Evolutionary conservation across 64 coral and sea anemone species (phyloP).

Genomic region (Trachythela sp.): DNA sequence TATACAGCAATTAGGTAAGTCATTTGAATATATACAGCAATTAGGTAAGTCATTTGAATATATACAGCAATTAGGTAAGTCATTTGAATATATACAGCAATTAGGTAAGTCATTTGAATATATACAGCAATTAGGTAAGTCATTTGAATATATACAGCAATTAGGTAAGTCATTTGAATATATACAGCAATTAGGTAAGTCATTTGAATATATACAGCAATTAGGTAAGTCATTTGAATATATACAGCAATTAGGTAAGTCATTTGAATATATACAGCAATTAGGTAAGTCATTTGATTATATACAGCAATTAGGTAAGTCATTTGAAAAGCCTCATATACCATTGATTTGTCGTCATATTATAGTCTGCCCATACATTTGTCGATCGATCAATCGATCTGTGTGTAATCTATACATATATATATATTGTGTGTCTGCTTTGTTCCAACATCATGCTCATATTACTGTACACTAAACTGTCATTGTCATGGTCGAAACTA

Average conservation of each 20-base stretch:
- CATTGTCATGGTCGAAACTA: no score
- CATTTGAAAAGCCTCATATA: no score
- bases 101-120: conserved; percentile 66
- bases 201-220: conserved; percentile 63
- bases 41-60: conserved; percentile 66
- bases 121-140: conserved; percentile 79
- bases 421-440: no score
- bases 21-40: conserved; percentile 63
- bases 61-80: conserved; percentile 79
- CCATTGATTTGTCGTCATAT: not conserved
- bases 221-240: conserved; percentile 66
- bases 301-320: conserved; percentile 79
- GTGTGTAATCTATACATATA: not conserved
- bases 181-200: conserved; percentile 79
- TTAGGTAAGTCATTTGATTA: conserved; percentile 67
- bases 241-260: conserved; percentile 79
- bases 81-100: conserved; percentile 63
- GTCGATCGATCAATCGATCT: not conserved
- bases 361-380: no score
- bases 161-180: conserved; percentile 66
- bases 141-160: conserved; percentile 63
- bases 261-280: conserved; percentile 63
- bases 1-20: conserved; percentile 79
- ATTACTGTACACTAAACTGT: no score
- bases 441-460: no score